Evolutionary conservation across 2,888 invertebrate genomes (phyloP), one percentile per base, ranked within the genome.

Genomic region (Tuta absoluta): DNA sequence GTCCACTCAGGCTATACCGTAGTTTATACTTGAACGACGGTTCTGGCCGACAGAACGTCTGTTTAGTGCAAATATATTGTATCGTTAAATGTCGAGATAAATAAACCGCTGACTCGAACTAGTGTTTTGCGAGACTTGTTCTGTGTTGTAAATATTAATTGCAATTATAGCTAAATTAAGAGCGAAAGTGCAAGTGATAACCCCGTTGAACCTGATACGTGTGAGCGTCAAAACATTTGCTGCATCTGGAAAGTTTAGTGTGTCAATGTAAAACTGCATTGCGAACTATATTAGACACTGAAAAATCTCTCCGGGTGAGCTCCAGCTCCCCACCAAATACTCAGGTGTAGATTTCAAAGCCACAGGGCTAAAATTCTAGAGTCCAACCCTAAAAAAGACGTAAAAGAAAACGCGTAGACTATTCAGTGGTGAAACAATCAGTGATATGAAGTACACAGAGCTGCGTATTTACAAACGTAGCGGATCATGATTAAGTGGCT

Each of bases 401-500:
- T n/a, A n/a, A n/a, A n/a, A n/a, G n/a, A n/a, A n/a, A 41, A 45
- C 3, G 17, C n/a, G n/a, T n/a, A 7, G 23, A 51, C 3, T 2
- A 23, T 17, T 12, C 8, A 51, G 51, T 19, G 51, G 7, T 5
- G 10, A 19, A 12, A 17, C 11, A 7, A 17, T 33, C 33, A 33
- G 56, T 56, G 56, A 56, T 33, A 56, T 56, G 56, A 53, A 23
- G 41, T 64, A 4, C 17, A 23, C 45, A 33, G 56, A 62, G 62
- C 60, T 33, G 28, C 7, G 45, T 60, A n/a, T 33, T 63, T 17
- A 8, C 33, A 10, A 33, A 56, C 56, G n/a, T 17, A 59, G 41
- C 62, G 33, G 28, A 56, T 60, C 56, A 72, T 53, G 49, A 85
- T 86, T 86, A 90, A 90, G 82, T 89, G 88, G 88, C 38, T 85